These are phyloP conservation scores for Nomada hirtipes DNA, from an alignment of 2,888 invertebrate species.

Conservation along the genomic window DNA sequence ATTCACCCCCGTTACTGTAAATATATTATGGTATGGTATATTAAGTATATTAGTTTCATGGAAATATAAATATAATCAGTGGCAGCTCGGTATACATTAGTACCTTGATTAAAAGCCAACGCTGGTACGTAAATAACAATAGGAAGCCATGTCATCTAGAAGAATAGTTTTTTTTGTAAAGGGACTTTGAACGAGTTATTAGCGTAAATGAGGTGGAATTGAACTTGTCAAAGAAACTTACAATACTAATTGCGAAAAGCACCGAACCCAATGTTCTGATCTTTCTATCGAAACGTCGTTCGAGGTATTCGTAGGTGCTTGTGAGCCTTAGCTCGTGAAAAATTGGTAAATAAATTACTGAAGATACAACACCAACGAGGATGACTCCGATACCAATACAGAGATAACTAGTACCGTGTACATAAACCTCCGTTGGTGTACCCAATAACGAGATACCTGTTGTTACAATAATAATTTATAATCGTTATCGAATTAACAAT, in stretches of 20 bases:
- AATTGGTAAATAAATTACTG: conserved; percentile 89
- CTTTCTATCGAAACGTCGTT: conserved; percentile 89
- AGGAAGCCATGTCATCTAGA: conserved; percentile 91
- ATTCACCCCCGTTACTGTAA: conserved; percentile 93
- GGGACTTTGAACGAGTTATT: neutral
- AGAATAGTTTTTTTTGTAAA: conserved; percentile 51
- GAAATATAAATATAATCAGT: neutral
- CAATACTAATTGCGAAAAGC: conserved; percentile 89
- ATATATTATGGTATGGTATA: conserved; percentile 9
- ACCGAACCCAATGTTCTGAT: conserved; percentile 90
- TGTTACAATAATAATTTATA: conserved; percentile 9
- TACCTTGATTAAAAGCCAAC: conserved; percentile 92
- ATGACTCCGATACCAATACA: conserved; percentile 88
- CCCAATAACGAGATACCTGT: conserved; percentile 91
- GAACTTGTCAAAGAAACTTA: conserved; percentile 83
- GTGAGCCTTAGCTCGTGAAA: conserved; percentile 91
- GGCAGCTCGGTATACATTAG: neutral
- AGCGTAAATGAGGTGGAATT: neutral
- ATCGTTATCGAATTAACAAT: neutral
- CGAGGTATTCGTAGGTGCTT: conserved; percentile 93
- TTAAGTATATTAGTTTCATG: neutral
- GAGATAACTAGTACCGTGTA: conserved; percentile 92
- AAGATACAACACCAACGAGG: conserved; percentile 88
- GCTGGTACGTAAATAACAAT: conserved; percentile 92
- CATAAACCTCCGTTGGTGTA: conserved; percentile 92